Evolutionary conservation across 2,888 invertebrate species (phyloP), one percentile per base, ranked within the genome.

Genomic region (Phyllotreta striolata): DNA sequence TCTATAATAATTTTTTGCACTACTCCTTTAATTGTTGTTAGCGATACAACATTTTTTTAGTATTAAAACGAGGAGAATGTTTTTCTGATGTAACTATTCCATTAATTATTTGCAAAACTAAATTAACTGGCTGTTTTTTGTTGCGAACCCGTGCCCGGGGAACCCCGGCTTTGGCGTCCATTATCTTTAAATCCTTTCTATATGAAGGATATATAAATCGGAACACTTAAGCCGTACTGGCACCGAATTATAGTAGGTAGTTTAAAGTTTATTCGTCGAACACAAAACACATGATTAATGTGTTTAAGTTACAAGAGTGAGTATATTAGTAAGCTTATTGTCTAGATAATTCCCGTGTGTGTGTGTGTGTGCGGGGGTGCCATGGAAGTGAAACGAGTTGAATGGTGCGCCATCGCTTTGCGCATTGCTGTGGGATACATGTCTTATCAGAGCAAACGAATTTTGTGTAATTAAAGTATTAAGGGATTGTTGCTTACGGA

Each of bases 401-500:
- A 63, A 66, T 65, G 62, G 58, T 24, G 41, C 60, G 52, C 52
- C 55, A 62, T 52, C 49, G 49, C 49, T 49, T 49, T 49, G 49
- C 49, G 52, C 52, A 52, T 38, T 52, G 52, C 52, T 52, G 52
- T 38, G 52, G 52, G 37, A 52, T 52, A 38, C 52, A 52, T 39
- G 63, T 67, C 70, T 70, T 69, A 70, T 69, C 67, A 69, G 66
- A 66, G 66, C 66, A 38, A 66, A 69, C 69, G 66, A 67, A 70
- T 70, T 69, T 69, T 65, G 59, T 65, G 70, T 70, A 69, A 70
- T 70, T 70, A 70, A 67, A 66, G 69, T 67, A 67, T 70, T 68
- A 70, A 66, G 60, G 62, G 67, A 34, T 49, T 49, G 12, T 37
- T 49, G 37, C 49, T 49, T 35, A 35, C 49, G 12, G 35, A 35